Conservation (phyloP, 2,113 vertebrate species). For the Haemorhous mexicanus region DNA sequence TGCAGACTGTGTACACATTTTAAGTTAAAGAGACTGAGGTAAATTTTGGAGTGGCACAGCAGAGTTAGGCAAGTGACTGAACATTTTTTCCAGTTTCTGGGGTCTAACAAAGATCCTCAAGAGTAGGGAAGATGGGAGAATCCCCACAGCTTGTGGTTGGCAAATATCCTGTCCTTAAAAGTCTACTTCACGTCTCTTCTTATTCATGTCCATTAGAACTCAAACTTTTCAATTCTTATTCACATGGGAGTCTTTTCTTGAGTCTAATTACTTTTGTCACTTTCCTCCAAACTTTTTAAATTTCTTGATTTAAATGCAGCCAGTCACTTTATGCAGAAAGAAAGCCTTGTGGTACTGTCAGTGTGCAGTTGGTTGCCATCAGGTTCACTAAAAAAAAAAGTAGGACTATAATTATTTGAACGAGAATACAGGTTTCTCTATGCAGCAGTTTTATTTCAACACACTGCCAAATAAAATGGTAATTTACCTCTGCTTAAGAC, state of each 20-base stretch:
- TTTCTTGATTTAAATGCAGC: background rate
- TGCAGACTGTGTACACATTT: background rate
- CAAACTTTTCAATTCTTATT: background rate
- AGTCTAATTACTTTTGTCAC: background rate
- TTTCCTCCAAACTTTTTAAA: background rate
- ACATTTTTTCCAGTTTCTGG: background rate
- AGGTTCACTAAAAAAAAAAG: background rate
- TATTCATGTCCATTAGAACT: background rate
- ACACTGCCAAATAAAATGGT: background rate
- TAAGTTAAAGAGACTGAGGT: background rate
- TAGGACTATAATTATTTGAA: constrained; percentile 26
- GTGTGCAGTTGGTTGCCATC: background rate
- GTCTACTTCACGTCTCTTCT: background rate
- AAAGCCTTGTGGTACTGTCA: background rate
- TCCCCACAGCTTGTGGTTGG: background rate
- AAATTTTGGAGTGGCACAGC: background rate
- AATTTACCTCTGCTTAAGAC: background rate
- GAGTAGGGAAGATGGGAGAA: background rate
- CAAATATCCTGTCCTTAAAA: background rate
- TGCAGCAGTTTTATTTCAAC: background rate
- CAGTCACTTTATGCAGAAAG: background rate
- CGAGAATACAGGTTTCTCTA: background rate
- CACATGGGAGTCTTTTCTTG: background rate
- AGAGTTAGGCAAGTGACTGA: background rate
- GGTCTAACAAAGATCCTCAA: background rate